These are phyloP conservation scores for Synanceia verrucosa DNA, from an alignment of 2,797 vertebrate genomes.

Conservation along the genomic window DNA sequence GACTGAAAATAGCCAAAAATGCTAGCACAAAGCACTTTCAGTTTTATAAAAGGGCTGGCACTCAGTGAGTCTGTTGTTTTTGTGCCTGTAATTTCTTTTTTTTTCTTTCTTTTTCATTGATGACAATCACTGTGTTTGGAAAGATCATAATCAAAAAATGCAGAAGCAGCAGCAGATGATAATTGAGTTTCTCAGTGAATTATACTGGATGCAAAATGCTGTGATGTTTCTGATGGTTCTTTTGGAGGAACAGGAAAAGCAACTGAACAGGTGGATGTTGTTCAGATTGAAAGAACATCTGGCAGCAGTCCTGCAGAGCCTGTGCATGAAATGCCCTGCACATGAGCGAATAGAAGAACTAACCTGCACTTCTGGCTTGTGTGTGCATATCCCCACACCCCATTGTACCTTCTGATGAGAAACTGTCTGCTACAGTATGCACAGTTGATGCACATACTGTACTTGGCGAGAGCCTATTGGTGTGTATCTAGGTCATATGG, in stretches of 20 bases:
- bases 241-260: background rate
- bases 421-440: background rate
- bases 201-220: background rate
- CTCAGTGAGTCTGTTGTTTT: too few relatives aligned
- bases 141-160: background rate
- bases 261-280: background rate
- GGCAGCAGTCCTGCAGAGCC: background rate
- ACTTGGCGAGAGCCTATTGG: slow-evolving; percentile 37
- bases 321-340: background rate
- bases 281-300: background rate
- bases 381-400: background rate
- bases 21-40: background rate
- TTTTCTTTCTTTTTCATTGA: background rate
- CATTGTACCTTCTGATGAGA: background rate
- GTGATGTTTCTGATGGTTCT: background rate
- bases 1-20: too few relatives aligned
- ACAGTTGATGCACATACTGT: slow-evolving; percentile 32
- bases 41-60: background rate
- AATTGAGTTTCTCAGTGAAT: background rate
- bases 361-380: background rate
- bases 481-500: slow-evolving; percentile 74
- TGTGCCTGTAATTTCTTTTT: background rate
- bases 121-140: background rate
- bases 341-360: slow-evolving; percentile 1
- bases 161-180: too few relatives aligned